Evolutionary conservation across 2,888 invertebrate species (phyloP).

Genomic region (Sinelater perroti): DNA sequence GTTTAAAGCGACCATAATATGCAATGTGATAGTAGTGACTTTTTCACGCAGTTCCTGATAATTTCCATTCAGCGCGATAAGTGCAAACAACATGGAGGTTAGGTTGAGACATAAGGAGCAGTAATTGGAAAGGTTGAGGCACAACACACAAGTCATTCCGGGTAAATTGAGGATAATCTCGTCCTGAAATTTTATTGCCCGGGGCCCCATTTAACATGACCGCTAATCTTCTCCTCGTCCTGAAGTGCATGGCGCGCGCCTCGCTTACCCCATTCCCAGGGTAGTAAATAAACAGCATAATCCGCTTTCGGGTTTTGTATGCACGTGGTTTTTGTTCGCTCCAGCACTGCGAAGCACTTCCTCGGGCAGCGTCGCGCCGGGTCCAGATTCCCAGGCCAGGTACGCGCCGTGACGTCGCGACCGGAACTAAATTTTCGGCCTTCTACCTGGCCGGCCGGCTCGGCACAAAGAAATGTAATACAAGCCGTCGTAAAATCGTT

Average conservation of each 20-base stretch:
- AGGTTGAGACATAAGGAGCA: conserved; percentile 6
- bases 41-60: background rate
- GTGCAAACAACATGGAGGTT: conserved; percentile 7
- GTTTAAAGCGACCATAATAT: background rate
- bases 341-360: conserved; percentile 4
- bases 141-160: conserved; percentile 12
- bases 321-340: conserved; percentile 18
- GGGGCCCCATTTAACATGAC: conserved; percentile 16
- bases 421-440: conserved; percentile 12
- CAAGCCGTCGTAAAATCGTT: conserved; percentile 12
- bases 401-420: conserved; percentile 3
- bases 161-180: conserved; percentile 17
- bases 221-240: conserved; percentile 21
- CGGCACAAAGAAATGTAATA: conserved; percentile 20
- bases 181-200: conserved; percentile 15
- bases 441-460: conserved; percentile 6
- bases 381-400: background rate
- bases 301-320: conserved; percentile 17
- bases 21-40: too few species aligned
- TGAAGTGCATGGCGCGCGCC: conserved; percentile 14
- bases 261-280: conserved; percentile 1
- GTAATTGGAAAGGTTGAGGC: conserved; percentile 4
- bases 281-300: conserved; percentile 21
- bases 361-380: too few species aligned
- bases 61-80: conserved; percentile 5